phyloP scores from a whole-genome alignment of 2,888 invertebrate species.

The Tromatobia lineatoria region DNA sequence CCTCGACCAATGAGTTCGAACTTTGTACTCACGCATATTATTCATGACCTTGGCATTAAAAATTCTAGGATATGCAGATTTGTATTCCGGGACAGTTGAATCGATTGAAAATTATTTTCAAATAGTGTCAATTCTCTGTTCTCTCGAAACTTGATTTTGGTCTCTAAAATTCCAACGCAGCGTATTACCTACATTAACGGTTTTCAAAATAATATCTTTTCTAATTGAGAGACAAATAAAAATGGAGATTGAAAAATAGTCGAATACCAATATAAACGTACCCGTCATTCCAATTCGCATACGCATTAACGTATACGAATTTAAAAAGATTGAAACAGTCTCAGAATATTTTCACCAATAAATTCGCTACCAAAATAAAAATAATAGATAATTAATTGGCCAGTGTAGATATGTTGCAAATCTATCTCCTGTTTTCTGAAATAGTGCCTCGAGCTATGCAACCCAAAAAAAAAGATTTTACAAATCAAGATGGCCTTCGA shows the following conservation, averaged over 20 bases:
- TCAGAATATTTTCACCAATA: background rate
- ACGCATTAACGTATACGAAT: too few species aligned
- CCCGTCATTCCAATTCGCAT: too few species aligned
- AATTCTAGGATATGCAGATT: conserved; percentile 39
- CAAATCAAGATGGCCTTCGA: conserved; percentile 8
- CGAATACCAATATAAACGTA: too few species aligned
- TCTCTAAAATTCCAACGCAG: too few species aligned
- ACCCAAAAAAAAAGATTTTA: background rate
- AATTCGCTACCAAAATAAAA: background rate
- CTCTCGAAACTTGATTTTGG: background rate
- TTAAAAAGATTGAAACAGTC: too few species aligned
- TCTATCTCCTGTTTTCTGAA: background rate
- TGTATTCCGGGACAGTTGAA: background rate
- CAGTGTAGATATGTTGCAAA: background rate
- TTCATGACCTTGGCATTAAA: conserved; percentile 43
- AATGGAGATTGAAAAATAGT: too few species aligned
- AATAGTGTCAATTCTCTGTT: background rate
- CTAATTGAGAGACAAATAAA: too few species aligned
- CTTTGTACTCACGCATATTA: conserved; percentile 13
- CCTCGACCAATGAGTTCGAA: conserved; percentile 21
- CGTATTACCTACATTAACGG: too few species aligned
- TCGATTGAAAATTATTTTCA: background rate
- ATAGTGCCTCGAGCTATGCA: background rate
- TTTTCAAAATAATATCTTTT: too few species aligned
- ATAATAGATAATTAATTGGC: background rate